phyloP scores from a whole-genome alignment of 2,888 invertebrate species.

The Gymnoscelis rufifasciata region DNA sequence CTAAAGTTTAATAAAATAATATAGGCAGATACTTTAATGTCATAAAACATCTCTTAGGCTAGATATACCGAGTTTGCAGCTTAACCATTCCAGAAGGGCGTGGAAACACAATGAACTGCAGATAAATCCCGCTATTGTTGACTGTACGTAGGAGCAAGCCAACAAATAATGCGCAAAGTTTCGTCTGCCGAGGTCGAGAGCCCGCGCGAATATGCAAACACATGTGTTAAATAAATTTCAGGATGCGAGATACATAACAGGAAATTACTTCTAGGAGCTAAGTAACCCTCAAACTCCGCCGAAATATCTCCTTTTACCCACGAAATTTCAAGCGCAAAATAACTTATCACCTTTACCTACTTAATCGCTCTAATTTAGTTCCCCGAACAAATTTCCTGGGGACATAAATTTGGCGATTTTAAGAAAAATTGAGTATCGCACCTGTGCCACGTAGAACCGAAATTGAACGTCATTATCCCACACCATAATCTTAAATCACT shows the following conservation, averaged over 20 bases:
- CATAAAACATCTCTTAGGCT: no score
- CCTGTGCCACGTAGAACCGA: conserved; percentile 64
- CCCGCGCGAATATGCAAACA: conserved; percentile 33
- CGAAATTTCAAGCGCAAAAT: conserved; percentile 4
- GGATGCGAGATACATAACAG: conserved; percentile 32
- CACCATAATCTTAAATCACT: conserved; percentile 78
- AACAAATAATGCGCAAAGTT: conserved; percentile 43
- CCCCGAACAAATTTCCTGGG: conserved; percentile 45
- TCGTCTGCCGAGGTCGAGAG: conserved; percentile 40
- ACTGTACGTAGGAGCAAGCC: conserved; percentile 19
- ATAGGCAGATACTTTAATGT: no score
- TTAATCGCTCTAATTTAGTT: conserved; percentile 42
- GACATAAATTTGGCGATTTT: conserved; percentile 60
- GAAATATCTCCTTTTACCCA: conserved; percentile 9
- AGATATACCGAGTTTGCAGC: background rate
- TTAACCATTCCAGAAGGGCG: background rate
- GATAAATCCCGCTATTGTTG: conserved; percentile 35
- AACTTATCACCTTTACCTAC: conserved; percentile 30
- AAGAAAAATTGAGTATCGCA: conserved; percentile 63
- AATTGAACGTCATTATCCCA: conserved; percentile 74
- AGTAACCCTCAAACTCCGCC: conserved; percentile 24
- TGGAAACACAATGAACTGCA: conserved; percentile 15
- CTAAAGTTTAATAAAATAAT: no score
- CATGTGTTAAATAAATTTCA: conserved; percentile 39
- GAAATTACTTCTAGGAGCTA: conserved; percentile 39